Evolutionary conservation across 2,888 invertebrate genomes (phyloP).

Genomic region (Sipha maydis): DNA sequence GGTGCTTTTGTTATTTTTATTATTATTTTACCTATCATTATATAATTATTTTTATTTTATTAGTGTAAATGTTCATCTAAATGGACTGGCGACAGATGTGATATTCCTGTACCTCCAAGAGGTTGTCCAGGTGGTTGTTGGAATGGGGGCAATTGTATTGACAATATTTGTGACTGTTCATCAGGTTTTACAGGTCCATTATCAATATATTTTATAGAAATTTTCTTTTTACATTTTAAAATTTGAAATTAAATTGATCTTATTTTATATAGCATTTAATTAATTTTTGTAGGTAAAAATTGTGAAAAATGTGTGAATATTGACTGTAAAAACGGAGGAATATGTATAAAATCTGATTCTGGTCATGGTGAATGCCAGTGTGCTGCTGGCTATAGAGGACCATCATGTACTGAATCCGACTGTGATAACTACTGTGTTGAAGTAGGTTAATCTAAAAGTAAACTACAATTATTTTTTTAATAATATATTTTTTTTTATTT

Average conservation of each 20-base stretch:
- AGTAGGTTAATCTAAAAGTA: conserved; percentile 64
- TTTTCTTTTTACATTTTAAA: background rate
- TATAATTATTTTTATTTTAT: conserved; percentile 64
- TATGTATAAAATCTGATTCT: conserved; percentile 68
- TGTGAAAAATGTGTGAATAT: conserved; percentile 73
- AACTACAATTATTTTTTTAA: conserved; percentile 16
- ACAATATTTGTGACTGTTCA: conserved; percentile 70
- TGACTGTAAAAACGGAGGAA: conserved; percentile 74
- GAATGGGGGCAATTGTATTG: conserved; percentile 71
- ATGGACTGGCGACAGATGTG: conserved; percentile 76
- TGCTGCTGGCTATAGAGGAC: conserved; percentile 71
- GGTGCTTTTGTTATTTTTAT: conserved; percentile 3
- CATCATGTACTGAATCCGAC: conserved; percentile 69
- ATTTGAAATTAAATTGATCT: background rate
- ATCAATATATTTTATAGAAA: conserved; percentile 30
- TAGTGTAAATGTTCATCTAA: conserved; percentile 74
- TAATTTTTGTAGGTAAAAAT: conserved; percentile 67
- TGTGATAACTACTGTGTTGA: conserved; percentile 68
- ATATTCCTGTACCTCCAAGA: conserved; percentile 73
- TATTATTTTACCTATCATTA: background rate
- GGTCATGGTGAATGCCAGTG: conserved; percentile 70
- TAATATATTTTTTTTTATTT: conserved; percentile 29
- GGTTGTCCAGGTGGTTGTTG: conserved; percentile 70
- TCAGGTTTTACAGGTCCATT: conserved; percentile 69
- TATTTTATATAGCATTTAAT: conserved; percentile 5